A percentile compares a stretch with the other conserved stretches of the same genome.
phyloP scores from a whole-genome alignment of 2,113 vertebrate species.

The Platysteira castanea region DNA sequence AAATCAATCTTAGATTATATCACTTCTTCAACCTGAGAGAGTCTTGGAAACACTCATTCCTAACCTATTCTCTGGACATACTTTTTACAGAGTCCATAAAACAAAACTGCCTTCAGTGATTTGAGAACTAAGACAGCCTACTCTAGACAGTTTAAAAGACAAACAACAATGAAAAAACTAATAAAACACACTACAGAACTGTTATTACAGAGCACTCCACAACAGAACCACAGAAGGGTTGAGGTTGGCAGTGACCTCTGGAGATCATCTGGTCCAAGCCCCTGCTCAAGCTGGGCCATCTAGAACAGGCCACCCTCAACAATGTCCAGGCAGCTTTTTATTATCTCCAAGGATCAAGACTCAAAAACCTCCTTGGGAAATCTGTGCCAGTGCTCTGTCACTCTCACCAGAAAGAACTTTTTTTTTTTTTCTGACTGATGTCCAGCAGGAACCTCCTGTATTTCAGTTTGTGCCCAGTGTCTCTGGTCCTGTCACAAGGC shows the following conservation, averaged over 20 bases:
- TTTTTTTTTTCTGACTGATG: not conserved
- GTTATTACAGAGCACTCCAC: not conserved
- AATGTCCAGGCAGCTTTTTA: not conserved
- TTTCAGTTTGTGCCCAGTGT: not conserved
- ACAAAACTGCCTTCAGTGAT: not conserved
- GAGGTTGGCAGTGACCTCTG: not conserved
- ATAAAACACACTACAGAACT: not conserved
- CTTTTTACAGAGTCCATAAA: not conserved
- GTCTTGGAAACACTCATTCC: not conserved
- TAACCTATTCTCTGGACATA: not conserved
- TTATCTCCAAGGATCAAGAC: not conserved
- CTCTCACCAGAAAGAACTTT: not conserved
- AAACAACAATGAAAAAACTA: not conserved
- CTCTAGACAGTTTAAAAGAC: not conserved
- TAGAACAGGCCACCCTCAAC: not conserved
- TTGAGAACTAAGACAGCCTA: not conserved
- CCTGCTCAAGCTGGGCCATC: not conserved
- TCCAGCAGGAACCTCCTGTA: not conserved
- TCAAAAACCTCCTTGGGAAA: not conserved
- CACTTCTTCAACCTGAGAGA: not conserved
- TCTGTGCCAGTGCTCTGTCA: not conserved
- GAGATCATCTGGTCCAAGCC: not conserved
- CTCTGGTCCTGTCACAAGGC: not conserved
- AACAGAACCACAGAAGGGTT: not conserved
- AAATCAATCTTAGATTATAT: not conserved